Conservation (phyloP, 2,113 vertebrate genomes). For the Nymphicus hollandicus region DNA sequence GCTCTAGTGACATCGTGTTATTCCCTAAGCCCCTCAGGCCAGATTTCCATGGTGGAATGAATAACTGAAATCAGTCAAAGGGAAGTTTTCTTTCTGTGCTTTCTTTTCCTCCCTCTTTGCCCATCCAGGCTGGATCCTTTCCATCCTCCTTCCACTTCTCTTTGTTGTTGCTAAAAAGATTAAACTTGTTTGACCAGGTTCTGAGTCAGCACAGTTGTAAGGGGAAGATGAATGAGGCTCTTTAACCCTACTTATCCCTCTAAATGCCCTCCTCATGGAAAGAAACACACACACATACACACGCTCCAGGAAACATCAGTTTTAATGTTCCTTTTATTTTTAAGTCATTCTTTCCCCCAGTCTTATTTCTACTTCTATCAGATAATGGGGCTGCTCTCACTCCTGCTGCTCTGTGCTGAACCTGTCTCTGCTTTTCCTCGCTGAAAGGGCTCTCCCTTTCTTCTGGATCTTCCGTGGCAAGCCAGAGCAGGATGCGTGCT, state of each 20-base stretch:
- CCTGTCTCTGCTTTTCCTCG: background rate
- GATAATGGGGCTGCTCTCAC: constrained; percentile 36
- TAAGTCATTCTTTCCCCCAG: constrained; percentile 33
- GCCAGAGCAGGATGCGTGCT: constrained; percentile 32
- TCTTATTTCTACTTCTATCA: constrained; percentile 44
- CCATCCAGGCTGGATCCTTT: constrained; percentile 26
- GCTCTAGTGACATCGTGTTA: background rate
- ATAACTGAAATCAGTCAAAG: background rate
- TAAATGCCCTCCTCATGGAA: constrained; percentile 42
- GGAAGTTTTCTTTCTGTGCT: constrained; percentile 16
- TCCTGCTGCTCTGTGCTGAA: constrained; percentile 49
- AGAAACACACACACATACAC: constrained; percentile 2
- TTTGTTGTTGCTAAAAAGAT: constrained; percentile 59
- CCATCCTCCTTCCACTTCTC: constrained; percentile 34
- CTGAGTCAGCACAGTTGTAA: constrained; percentile 63
- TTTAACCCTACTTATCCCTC: constrained; percentile 60
- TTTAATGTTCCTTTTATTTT: constrained; percentile 58
- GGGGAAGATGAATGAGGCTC: constrained; percentile 58
- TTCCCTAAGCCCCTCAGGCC: background rate
- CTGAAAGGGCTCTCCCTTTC: constrained; percentile 60
- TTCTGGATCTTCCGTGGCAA: constrained; percentile 37
- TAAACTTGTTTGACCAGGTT: constrained; percentile 65
- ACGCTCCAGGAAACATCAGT: constrained; percentile 18
- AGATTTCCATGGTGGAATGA: background rate
- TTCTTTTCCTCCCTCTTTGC: background rate